Evolutionary conservation across 2,797 vertebrate species (phyloP), one percentile per base, ranked within the genome.

Genomic region (Myoxocephalus aenaeus): DNA sequence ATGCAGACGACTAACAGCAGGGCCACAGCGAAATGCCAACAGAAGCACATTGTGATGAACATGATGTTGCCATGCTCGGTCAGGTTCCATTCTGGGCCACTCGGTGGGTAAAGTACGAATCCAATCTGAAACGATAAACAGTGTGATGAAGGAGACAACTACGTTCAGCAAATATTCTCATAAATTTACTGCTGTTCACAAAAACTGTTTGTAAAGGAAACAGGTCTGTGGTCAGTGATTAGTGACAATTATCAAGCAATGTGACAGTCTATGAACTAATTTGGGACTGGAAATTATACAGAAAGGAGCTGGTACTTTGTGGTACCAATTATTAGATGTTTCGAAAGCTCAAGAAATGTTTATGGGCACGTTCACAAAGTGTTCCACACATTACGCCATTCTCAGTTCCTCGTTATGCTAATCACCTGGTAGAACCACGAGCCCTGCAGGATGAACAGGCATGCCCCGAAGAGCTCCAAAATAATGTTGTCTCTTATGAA

Each of bases 381-480:
- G 42, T 14, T 46, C 15, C 38, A 32, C 29, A 57, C 57, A 18
- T 53, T 15, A 42, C 1, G 0, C 0, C 27, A 17, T 27, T 25
- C 3, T 61, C 1, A 14, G 7, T 6, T 1, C 38, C 18, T 32
- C 7, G 6, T 72, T 25, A 75, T 53, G 5, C 25, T 18, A 2
- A 27, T 86, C 75, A 99, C 98, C 97, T 99, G 97, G 94, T 95
- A 99, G 92, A 99, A 97, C 98, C 98, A 99, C 0, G 96, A 95
- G 27, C 98, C 98, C 86, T 99, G 97, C 40, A 97, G 85, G 27
- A 99, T 93, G 83, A 96, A 77, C 22, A 97, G 18, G 15, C 92
- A 92, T 0, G 92, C 90, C 38, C 95, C 84, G 51, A 98, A 88
- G 44, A 98, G 88, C 84, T 98, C 96, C 86, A 99, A 82, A 79